Conservation (phyloP, 2,797 vertebrate genomes). For the Eupleurogrammus muticus region DNA sequence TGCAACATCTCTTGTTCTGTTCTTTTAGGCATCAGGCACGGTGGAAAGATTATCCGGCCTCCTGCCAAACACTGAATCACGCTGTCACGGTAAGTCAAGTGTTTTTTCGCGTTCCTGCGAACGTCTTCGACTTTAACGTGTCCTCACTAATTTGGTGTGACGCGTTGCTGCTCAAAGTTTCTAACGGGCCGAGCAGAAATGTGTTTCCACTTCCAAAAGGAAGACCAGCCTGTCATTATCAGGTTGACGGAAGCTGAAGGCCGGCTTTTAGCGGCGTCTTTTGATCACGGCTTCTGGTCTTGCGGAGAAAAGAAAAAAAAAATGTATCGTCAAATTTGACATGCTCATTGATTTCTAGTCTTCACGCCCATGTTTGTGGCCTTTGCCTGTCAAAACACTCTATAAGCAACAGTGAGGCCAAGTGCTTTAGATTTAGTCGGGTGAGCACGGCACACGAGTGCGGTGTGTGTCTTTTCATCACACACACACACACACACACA, state of each 20-base stretch:
- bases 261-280: slow-evolving; percentile 6
- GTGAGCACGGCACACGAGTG: background rate
- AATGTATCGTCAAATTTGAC: background rate
- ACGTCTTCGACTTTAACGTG: background rate
- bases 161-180: background rate
- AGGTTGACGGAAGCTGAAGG: background rate
- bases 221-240: slow-evolving; percentile 17
- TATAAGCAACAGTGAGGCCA: background rate
- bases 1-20: background rate
- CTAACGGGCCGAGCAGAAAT: background rate
- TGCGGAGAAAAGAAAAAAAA: background rate
- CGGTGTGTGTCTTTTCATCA: slow-evolving; percentile 14
- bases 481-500: too few relatives aligned
- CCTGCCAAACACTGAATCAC: slow-evolving; percentile 21
- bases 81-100: background rate
- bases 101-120: slow-evolving; percentile 22
- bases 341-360: background rate
- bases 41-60: slow-evolving; percentile 22
- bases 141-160: slow-evolving; percentile 1
- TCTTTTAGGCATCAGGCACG: slow-evolving; percentile 17
- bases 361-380: background rate
- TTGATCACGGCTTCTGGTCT: slow-evolving; percentile 3
- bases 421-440: slow-evolving; percentile 6
- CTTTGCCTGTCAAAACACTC: slow-evolving; percentile 10
- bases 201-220: slow-evolving; percentile 3